A percentile compares a stretch with the other conserved stretches of the same genome.
Conservation (phyloP, 2,888 invertebrate genomes). For the Calameuta filiformis region DNA sequence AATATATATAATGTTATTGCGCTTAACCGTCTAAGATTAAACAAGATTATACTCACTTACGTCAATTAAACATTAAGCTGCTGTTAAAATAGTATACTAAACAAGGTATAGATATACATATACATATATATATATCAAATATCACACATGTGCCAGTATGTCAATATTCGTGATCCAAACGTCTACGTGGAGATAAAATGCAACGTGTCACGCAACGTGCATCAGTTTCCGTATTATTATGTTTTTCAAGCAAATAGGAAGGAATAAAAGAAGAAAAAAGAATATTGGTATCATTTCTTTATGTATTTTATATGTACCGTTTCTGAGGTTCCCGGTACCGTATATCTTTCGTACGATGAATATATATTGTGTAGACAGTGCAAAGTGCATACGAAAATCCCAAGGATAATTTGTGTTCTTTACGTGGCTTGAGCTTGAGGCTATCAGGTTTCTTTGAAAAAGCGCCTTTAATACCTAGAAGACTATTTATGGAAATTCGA, state of each 20-base stretch:
- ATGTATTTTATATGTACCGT: neutral
- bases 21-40: too few species aligned
- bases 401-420: neutral
- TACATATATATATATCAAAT: neutral
- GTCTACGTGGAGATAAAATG: neutral
- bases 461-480: neutral
- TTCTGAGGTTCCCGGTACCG: too few species aligned
- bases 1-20: too few species aligned
- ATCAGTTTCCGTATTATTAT: neutral
- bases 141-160: neutral
- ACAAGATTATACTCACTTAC: too few species aligned
- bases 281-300: neutral
- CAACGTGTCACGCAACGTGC: neutral
- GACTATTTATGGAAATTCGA: neutral
- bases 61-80: neutral
- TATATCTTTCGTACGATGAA: too few species aligned
- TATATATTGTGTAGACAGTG: neutral
- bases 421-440: neutral
- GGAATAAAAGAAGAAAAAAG: neutral
- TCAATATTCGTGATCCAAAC: neutral
- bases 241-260: neutral
- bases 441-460: neutral
- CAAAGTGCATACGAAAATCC: neutral
- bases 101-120: neutral
- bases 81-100: neutral